Conservation (phyloP, 1,140 invertebrate genomes). For the Drosophila navojoa region DNA sequence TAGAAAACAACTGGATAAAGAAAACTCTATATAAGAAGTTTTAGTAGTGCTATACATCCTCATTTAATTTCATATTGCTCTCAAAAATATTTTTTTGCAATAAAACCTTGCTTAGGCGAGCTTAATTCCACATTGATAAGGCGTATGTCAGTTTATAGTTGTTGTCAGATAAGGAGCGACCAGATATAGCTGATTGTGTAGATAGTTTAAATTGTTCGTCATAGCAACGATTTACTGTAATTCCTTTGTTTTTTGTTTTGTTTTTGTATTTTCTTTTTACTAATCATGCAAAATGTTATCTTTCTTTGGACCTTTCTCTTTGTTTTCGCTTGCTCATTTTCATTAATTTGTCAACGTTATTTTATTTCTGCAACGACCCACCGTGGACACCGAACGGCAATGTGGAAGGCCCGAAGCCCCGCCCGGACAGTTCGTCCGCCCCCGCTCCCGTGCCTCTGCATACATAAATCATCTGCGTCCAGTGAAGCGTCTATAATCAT, state of each 20-base stretch:
- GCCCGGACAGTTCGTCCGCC: too few species aligned
- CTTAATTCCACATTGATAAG: too few species aligned
- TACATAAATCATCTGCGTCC: conserved; percentile 59
- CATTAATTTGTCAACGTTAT: conserved; percentile 71
- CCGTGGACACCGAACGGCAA: neutral
- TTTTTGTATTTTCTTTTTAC: neutral
- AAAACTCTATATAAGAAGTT: too few species aligned
- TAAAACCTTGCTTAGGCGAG: too few species aligned
- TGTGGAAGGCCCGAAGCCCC: neutral
- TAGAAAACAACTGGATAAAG: too few species aligned
- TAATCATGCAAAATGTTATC: conserved; percentile 3
- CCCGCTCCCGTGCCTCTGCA: conserved; percentile 2
- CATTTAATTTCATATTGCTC: too few species aligned
- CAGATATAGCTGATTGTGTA: too few species aligned
- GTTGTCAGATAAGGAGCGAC: too few species aligned
- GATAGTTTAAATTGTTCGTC: conserved; percentile 4
- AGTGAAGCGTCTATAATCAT: conserved; percentile 64
- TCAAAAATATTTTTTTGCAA: too few species aligned
- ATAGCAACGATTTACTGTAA: conserved; percentile 25
- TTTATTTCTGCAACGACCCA: conserved; percentile 39
- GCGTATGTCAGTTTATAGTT: too few species aligned
- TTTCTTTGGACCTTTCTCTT: neutral
- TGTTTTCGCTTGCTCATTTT: conserved; percentile 44
- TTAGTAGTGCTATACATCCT: too few species aligned
- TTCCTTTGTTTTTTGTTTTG: neutral